Percentiles rank a stretch among this genome's conserved stretches.
Evolutionary conservation across 2,888 invertebrate genomes (phyloP).

Genomic region (Tolmerus cingulatus): DNA sequence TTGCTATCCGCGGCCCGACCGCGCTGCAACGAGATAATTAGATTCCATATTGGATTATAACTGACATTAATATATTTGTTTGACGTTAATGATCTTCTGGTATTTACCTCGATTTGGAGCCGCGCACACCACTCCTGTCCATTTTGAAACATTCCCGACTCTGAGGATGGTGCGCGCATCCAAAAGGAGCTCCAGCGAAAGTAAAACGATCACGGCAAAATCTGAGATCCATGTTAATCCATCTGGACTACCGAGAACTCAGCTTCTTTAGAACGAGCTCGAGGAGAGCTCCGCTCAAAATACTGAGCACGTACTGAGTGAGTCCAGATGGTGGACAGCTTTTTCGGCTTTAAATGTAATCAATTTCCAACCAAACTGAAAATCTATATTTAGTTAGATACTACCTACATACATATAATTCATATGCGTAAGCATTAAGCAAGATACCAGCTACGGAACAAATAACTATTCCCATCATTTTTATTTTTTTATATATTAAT

Average conservation of each 20-base stretch:
- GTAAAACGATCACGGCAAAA: slow-evolving; percentile 24
- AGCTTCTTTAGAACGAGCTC: not conserved
- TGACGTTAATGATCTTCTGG: slow-evolving; percentile 54
- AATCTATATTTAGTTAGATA: not conserved
- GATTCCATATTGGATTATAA: slow-evolving; percentile 53
- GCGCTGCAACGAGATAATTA: slow-evolving; percentile 51
- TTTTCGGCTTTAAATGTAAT: not conserved
- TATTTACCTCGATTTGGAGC: slow-evolving; percentile 53
- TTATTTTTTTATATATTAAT: too few relatives aligned
- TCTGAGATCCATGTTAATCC: slow-evolving; percentile 3
- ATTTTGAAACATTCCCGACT: slow-evolving; percentile 8
- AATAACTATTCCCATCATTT: not conserved
- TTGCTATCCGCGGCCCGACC: slow-evolving; percentile 16
- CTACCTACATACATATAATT: not conserved
- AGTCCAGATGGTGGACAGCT: not conserved
- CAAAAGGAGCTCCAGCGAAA: slow-evolving; percentile 21
- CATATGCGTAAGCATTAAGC: not conserved
- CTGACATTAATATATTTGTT: slow-evolving; percentile 54
- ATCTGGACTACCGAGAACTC: not conserved
- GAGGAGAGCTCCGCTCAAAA: not conserved
- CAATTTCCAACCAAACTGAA: not conserved
- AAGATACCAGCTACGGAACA: not conserved
- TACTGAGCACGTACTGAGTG: not conserved
- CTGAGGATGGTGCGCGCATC: slow-evolving; percentile 26
- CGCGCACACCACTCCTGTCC: slow-evolving; percentile 47